Percentiles rank a stretch among this genome's conserved stretches.
phyloP scores from a whole-genome alignment of 2,888 invertebrate genomes.

The Xestobium rufovillosum region DNA sequence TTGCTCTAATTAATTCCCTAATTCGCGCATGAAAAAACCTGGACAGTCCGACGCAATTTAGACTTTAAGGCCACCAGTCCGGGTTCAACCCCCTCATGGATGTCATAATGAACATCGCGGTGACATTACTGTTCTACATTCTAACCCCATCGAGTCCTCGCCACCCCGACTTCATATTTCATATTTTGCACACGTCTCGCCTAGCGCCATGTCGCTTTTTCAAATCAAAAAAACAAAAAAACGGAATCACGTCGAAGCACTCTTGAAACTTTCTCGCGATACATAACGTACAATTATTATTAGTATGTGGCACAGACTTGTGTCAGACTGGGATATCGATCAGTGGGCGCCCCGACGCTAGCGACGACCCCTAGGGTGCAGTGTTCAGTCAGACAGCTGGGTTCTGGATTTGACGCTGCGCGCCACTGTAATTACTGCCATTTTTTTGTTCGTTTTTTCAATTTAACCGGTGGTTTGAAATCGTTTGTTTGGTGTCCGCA shows the following conservation, averaged over 20 bases:
- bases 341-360: conserved; percentile 33
- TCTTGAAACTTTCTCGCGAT: conserved; percentile 18
- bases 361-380: conserved; percentile 33
- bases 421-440: too few relatives aligned
- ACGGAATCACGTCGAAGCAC: not conserved
- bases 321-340: conserved; percentile 41
- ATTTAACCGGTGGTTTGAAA: too few relatives aligned
- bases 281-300: conserved; percentile 19
- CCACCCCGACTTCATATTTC: too few relatives aligned
- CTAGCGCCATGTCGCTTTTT: not conserved
- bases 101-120: not conserved
- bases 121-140: not conserved
- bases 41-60: too few relatives aligned
- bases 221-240: not conserved
- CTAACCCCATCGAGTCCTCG: not conserved
- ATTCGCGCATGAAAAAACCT: too few relatives aligned
- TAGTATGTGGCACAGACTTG: conserved; percentile 33
- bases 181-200: too few relatives aligned
- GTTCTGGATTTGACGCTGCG: too few relatives aligned
- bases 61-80: too few relatives aligned
- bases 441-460: too few relatives aligned
- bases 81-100: conserved; percentile 1
- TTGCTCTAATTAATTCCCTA: too few relatives aligned
- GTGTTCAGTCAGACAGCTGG: too few relatives aligned
- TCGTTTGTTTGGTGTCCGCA: too few relatives aligned